These are phyloP conservation scores for Rattus norvegicus DNA, from an alignment of 2,113 vertebrate genomes.

Conservation along the genomic window GRCr8 NC_086033.1:83047501-83048000, in stretches of 20 bases:
- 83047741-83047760: neutral
- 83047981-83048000: neutral
- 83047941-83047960: neutral
- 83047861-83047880: neutral
- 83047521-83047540: constrained; percentile 72
- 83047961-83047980: neutral
- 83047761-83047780: neutral
- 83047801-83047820: neutral
- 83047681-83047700: constrained; percentile 75
- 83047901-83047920: neutral
- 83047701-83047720: neutral
- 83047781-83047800: neutral
- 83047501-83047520: constrained; percentile 59
- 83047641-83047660: constrained; percentile 70
- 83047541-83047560: constrained; percentile 64
- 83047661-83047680: constrained; percentile 65
- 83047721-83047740: neutral
- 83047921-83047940: constrained; percentile 8
- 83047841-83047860: neutral
- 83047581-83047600: constrained; percentile 70
- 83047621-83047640: constrained; percentile 71
- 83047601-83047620: constrained; percentile 55
- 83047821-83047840: constrained; percentile 39
- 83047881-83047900: neutral
- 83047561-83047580: constrained; percentile 72